Percentiles rank a stretch among this genome's conserved stretches.
These are phyloP conservation scores for Neoitamus cyanurus DNA, from an alignment of 2,888 invertebrate genomes.

Conservation along the genomic window DNA sequence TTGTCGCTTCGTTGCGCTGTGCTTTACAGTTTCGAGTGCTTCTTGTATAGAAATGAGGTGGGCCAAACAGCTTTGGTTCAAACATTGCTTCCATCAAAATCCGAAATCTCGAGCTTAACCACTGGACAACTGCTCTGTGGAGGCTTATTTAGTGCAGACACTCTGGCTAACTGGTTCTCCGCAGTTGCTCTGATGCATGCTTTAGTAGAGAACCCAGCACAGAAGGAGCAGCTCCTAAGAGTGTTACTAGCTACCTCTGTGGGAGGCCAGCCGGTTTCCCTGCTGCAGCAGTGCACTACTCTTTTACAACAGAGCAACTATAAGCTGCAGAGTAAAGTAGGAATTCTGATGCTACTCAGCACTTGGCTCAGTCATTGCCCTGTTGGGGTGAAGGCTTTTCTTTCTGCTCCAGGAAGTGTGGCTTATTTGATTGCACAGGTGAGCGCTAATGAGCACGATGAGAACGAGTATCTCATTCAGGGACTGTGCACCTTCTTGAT, in stretches of 20 bases:
- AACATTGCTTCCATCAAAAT: constrained; percentile 88
- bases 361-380: constrained; percentile 90
- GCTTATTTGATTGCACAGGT: constrained; percentile 86
- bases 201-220: constrained; percentile 83
- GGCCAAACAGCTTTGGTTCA: constrained; percentile 90
- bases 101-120: constrained; percentile 77
- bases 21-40: constrained; percentile 97
- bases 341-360: constrained; percentile 88
- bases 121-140: constrained; percentile 93
- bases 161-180: constrained; percentile 95
- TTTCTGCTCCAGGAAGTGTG: constrained; percentile 82
- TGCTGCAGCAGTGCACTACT: constrained; percentile 89
- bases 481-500: constrained; percentile 93
- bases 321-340: constrained; percentile 81
- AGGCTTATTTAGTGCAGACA: constrained; percentile 88
- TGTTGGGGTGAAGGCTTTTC: constrained; percentile 83
- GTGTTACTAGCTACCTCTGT: constrained; percentile 89
- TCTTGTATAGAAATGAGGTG: constrained; percentile 90
- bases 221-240: constrained; percentile 90
- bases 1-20: constrained; percentile 91
- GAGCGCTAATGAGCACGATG: constrained; percentile 87
- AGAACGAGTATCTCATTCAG: constrained; percentile 87
- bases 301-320: constrained; percentile 80
- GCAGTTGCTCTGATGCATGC: constrained; percentile 91
- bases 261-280: constrained; percentile 85